Evolutionary conservation across 2,113 vertebrate genomes (phyloP).

Genomic region (Cryptotis parvus): DNA sequence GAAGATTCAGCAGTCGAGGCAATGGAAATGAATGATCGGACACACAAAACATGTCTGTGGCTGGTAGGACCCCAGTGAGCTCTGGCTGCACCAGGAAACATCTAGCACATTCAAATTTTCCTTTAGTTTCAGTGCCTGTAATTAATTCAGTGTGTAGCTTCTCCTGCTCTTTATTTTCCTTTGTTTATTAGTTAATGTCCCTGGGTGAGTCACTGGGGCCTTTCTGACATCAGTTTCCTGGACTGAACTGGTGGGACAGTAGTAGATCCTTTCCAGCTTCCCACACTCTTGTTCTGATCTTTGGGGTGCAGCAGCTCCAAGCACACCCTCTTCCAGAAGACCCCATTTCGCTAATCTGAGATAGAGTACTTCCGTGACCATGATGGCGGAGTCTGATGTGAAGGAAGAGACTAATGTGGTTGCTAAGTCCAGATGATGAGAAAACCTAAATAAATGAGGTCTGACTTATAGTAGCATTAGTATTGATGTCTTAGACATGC

Average conservation of each 20-base stretch:
- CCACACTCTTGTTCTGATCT: not conserved
- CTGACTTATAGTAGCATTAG: too few relatives aligned
- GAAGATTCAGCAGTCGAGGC: not conserved
- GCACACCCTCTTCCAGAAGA: not conserved
- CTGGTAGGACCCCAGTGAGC: not conserved
- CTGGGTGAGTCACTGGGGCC: constrained; percentile 60
- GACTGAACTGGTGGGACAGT: not conserved
- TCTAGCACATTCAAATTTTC: constrained; percentile 47
- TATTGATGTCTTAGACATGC: too few relatives aligned
- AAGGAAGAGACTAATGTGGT: not conserved
- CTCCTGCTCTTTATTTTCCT: not conserved
- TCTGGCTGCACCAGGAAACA: not conserved
- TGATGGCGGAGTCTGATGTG: not conserved
- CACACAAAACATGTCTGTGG: not conserved
- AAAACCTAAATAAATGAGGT: not conserved
- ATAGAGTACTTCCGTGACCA: not conserved
- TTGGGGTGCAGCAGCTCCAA: not conserved
- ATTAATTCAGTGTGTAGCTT: constrained; percentile 41
- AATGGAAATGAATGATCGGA: not conserved
- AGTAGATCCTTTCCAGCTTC: not conserved
- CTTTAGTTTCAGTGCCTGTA: constrained; percentile 38
- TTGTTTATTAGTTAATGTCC: constrained; percentile 38
- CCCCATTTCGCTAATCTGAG: not conserved
- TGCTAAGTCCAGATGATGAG: not conserved
- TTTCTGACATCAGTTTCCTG: constrained; percentile 36